Evolutionary conservation across 2,113 vertebrate species (phyloP).

Genomic region (Romanogobio albipinnatus): DNA sequence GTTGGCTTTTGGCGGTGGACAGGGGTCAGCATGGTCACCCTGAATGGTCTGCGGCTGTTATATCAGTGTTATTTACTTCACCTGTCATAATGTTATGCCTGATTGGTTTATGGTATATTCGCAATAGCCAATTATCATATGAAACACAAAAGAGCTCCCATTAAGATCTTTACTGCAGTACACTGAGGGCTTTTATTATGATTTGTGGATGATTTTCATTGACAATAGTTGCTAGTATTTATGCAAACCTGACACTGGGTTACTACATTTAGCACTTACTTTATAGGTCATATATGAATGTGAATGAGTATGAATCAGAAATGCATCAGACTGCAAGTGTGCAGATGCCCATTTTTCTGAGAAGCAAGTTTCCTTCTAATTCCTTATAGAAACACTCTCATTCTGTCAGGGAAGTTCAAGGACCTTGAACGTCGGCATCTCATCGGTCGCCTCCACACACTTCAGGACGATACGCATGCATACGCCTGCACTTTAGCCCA

Average conservation of each 20-base stretch:
- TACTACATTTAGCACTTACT: neutral
- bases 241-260: neutral
- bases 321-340: neutral
- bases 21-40: no score
- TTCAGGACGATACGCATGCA: slow-evolving; percentile 2
- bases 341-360: neutral
- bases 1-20: no score
- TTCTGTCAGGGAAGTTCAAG: neutral
- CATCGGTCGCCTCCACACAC: slow-evolving; percentile 21
- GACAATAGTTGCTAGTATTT: neutral
- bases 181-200: neutral
- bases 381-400: neutral
- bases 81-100: no score
- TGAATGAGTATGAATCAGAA: neutral
- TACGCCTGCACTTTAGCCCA: slow-evolving; percentile 32
- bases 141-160: neutral
- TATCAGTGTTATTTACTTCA: no score
- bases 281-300: neutral
- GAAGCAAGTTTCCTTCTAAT: neutral
- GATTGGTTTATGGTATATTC: neutral
- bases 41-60: no score
- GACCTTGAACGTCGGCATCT: slow-evolving; percentile 10
- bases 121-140: neutral
- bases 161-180: neutral
- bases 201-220: neutral